These are phyloP conservation scores for Phortica magna DNA, from an alignment of 2,888 invertebrate species.

Conservation along the genomic window DNA sequence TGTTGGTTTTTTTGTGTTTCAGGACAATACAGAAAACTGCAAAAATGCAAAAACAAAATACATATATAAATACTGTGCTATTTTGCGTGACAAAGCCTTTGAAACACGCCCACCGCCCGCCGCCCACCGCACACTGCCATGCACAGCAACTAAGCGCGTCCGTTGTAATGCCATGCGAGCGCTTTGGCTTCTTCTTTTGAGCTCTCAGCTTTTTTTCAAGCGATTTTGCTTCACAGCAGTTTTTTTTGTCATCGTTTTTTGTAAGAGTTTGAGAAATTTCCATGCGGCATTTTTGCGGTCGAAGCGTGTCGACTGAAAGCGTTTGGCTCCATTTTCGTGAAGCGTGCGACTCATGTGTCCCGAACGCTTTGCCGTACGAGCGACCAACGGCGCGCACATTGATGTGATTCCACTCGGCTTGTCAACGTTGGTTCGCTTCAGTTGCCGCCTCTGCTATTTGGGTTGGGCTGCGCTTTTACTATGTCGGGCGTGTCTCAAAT, in stretches of 20 bases:
- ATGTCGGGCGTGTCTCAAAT: neutral
- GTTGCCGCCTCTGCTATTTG: neutral
- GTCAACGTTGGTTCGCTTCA: neutral
- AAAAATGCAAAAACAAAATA: no score
- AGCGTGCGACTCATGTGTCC: slow-evolving; percentile 4
- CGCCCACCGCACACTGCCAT: neutral
- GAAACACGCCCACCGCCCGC: neutral
- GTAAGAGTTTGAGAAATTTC: no score
- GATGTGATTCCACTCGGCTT: neutral
- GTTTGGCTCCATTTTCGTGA: neutral
- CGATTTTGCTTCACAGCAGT: neutral
- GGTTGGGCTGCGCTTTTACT: slow-evolving; percentile 15
- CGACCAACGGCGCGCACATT: neutral
- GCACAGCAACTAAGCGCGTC: neutral
- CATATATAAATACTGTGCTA: neutral
- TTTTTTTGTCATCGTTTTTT: neutral
- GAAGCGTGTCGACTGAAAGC: slow-evolving; percentile 4
- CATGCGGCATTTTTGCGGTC: neutral
- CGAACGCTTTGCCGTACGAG: no score
- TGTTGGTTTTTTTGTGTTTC: neutral
- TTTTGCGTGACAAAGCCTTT: neutral
- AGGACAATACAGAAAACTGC: no score
- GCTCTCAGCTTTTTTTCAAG: neutral
- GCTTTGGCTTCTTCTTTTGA: neutral
- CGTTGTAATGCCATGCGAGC: slow-evolving; percentile 15